phyloP scores from a whole-genome alignment of 2,113 vertebrate genomes.

The Terrapene triunguis region DNA sequence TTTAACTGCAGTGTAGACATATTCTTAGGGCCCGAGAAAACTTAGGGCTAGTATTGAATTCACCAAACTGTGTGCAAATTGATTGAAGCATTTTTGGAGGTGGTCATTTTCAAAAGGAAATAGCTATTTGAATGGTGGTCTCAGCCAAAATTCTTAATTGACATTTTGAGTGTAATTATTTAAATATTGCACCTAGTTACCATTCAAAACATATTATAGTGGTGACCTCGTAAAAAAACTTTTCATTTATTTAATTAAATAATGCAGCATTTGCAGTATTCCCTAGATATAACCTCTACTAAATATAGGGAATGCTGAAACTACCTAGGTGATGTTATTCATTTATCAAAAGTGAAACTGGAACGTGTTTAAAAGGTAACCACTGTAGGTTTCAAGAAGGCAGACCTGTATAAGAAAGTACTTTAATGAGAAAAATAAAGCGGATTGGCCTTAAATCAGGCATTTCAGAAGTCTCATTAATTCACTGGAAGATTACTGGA shows the following conservation, averaged over 20 bases:
- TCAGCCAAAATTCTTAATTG: neutral
- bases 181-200: neutral
- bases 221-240: neutral
- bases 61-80: neutral
- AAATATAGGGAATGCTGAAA: neutral
- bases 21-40: neutral
- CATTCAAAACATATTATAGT: neutral
- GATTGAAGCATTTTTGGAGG: neutral
- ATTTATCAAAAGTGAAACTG: neutral
- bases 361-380: neutral
- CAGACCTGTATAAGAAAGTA: neutral
- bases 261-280: neutral
- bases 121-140: neutral
- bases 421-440: slow-evolving; percentile 2
- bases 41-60: neutral
- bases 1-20: neutral
- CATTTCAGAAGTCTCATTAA: slow-evolving; percentile 12
- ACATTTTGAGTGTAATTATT: neutral
- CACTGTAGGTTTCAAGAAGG: neutral
- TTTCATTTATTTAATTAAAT: neutral
- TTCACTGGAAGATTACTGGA: neutral
- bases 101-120: neutral
- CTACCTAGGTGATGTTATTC: neutral
- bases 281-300: neutral
- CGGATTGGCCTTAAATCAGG: neutral